These are phyloP conservation scores for Chamaea fasciata DNA, from an alignment of 2,113 vertebrate genomes.

Conservation along the genomic window DNA sequence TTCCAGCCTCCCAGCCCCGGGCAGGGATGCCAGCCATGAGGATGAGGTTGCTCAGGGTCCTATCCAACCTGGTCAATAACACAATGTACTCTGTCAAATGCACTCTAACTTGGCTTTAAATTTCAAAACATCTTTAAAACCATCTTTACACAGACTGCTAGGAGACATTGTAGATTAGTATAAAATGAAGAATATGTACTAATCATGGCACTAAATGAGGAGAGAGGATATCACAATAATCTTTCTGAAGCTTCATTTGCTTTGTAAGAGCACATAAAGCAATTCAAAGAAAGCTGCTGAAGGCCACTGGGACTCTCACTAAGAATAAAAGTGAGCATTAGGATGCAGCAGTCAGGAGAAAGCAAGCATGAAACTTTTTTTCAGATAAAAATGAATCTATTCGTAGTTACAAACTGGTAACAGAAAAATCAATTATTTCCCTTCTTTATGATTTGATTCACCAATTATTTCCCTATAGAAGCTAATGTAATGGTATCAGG, in stretches of 20 bases:
- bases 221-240: not conserved
- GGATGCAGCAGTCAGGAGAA: not conserved
- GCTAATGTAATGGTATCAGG: not conserved
- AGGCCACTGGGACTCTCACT: not conserved
- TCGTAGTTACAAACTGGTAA: not conserved
- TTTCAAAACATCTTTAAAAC: not conserved
- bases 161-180: not conserved
- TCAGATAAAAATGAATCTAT: not conserved
- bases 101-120: not conserved
- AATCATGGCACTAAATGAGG: not conserved
- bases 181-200: not conserved
- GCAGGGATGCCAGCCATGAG: not conserved
- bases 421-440: not conserved
- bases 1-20: rapidly evolving
- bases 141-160: not conserved
- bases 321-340: not conserved
- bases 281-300: not conserved
- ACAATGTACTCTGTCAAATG: not conserved
- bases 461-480: not conserved
- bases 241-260: not conserved
- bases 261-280: not conserved
- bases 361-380: not conserved
- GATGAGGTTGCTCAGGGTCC: not conserved
- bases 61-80: not conserved
- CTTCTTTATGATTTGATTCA: not conserved